phyloP scores from a whole-genome alignment of 2,797 vertebrate species.

The Pipistrellus kuhlii region DNA sequence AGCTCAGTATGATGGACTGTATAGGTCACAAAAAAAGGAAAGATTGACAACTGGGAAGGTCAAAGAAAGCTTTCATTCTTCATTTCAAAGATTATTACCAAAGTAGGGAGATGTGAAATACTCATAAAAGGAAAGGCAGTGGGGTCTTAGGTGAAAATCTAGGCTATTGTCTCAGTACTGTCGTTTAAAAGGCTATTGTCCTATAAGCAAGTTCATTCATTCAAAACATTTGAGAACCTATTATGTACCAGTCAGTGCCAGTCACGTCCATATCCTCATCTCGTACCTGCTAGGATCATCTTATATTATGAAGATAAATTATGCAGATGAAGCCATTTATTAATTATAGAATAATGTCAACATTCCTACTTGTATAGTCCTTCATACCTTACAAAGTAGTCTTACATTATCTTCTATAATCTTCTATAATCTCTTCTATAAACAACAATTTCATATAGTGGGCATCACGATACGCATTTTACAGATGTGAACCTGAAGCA shows the following conservation, averaged over 20 bases:
- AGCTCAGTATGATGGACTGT: neutral
- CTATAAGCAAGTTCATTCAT: slow-evolving; percentile 52
- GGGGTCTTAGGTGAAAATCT: slow-evolving; percentile 15
- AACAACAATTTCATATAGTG: neutral
- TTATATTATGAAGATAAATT: neutral
- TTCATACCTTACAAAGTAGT: slow-evolving; percentile 37
- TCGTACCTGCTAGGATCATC: neutral
- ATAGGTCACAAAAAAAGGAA: slow-evolving; percentile 1
- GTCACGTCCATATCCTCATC: neutral
- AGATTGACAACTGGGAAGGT: neutral
- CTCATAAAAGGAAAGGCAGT: slow-evolving; percentile 32
- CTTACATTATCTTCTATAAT: neutral
- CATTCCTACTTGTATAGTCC: slow-evolving; percentile 13
- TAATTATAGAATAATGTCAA: slow-evolving; percentile 7
- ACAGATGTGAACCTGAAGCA: slow-evolving; percentile 31
- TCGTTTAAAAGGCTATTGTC: neutral
- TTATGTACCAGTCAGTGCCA: neutral
- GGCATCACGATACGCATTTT: slow-evolving; percentile 15
- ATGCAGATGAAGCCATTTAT: slow-evolving; percentile 25
- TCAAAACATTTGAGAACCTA: neutral
- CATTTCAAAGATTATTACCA: slow-evolving; percentile 39
- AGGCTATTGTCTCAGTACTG: neutral
- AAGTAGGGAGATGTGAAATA: slow-evolving; percentile 15
- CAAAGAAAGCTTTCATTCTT: slow-evolving; percentile 21
- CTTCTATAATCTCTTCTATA: neutral